A percentile compares a stretch with the other conserved stretches of the same genome.
phyloP scores from a whole-genome alignment of 92 coral and sea anemone genomes.

The Paramuricea clavata region DNA sequence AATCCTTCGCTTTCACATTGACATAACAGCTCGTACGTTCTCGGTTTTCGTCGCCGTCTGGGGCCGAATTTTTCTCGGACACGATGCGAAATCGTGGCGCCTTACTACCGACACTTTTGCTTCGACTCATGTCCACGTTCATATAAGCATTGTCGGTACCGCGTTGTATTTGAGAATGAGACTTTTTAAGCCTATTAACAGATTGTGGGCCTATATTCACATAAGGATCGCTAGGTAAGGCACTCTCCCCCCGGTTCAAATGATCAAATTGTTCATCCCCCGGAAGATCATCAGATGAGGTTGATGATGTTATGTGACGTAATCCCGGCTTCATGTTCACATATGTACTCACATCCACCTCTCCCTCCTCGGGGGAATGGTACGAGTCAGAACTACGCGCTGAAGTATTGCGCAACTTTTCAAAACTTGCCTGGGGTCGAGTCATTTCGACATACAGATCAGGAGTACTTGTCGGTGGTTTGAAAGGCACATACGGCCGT shows the following conservation, averaged over 20 bases:
- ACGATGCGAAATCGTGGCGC: constrained; percentile 15
- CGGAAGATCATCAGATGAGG: constrained; percentile 9
- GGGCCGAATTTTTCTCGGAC: not conserved
- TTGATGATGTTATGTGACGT: not conserved
- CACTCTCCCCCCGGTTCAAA: constrained; percentile 5
- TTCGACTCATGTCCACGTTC: constrained; percentile 26
- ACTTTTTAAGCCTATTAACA: not conserved
- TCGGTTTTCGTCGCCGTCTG: not conserved
- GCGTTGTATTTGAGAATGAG: constrained; percentile 22
- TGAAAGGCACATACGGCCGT: not conserved
- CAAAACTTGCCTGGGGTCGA: not conserved
- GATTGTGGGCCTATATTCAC: constrained; percentile 27
- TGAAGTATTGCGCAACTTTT: not conserved
- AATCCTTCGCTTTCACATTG: not conserved
- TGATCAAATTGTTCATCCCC: constrained; percentile 31
- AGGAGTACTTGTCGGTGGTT: not conserved
- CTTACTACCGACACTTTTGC: constrained; percentile 24
- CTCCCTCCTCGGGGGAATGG: constrained; percentile 1
- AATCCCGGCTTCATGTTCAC: constrained; percentile 32
- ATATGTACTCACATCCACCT: not conserved
- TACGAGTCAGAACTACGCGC: not conserved
- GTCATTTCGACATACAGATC: constrained; percentile 21
- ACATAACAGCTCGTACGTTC: constrained; percentile 8
- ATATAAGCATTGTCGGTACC: not conserved
- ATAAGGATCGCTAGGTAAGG: not conserved